Evolutionary conservation across 2,797 vertebrate species (phyloP), one percentile per base, ranked within the genome.

Genomic region (Diplodus puntazzo): DNA sequence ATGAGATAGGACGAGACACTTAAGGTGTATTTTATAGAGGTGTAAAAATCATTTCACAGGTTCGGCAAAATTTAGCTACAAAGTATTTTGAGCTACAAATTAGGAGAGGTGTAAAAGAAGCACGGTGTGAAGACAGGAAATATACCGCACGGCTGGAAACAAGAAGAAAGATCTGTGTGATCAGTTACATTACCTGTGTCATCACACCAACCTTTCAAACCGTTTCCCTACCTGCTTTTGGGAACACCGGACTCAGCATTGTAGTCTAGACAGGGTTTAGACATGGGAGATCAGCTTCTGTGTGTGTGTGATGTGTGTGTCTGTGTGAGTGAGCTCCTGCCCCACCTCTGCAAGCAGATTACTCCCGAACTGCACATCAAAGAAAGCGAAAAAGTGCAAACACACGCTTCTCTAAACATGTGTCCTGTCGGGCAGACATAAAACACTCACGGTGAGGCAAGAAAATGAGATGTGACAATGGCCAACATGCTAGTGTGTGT

Each of bases 341-440:
- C 70, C 68, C 74, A 82, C 81, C 77, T 87, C 76, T 78, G 50
- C 70, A 45, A 71, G 75, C 39, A 61, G 80, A 83, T 87, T 67
- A 84, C 62, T 83, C 63, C 58, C 74, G 67, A 81, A 73, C 78
- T 71, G 65, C 70, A 87, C 85, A 88, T 92, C 85, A 91, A 92
- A 92, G 87, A 80, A 76, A 79, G 25, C 2, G 2, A 79, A 84
- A 82, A 85, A 81, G 57, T 82, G 80, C 88, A 83, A 85, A 83
- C 83, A 75, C 66, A 25, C 6, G 0, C 73, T 79, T 86, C 72
- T 75, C 30, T 76, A 73, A 84, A 77, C 64, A 68, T 25, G 75
- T 79, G 84, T 81, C 87, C 85, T 82, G 70, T 79, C 25, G 64
- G 66, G 72, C 69, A 69, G 53, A 84, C 78, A 79, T 83, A 59